Conservation (phyloP, 2,888 invertebrate genomes). For the Drosophila setosimentum region DNA sequence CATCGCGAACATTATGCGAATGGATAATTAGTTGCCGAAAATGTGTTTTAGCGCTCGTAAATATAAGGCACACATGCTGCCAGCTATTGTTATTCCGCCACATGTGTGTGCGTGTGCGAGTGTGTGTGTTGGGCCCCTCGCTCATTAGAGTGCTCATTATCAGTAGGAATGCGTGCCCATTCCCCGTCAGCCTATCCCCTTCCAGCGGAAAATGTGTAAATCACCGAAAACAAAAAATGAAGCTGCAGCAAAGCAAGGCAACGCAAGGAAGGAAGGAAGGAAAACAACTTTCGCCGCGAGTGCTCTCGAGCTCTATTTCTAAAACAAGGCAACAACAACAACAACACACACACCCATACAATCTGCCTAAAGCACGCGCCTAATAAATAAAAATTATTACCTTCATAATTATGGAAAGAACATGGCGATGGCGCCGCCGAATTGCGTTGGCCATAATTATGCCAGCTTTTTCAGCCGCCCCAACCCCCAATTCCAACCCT, state of each 20-base stretch:
- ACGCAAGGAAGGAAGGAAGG: conserved; percentile 22
- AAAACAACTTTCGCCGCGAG: conserved; percentile 55
- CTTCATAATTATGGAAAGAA: conserved; percentile 82
- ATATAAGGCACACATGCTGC: conserved; percentile 83
- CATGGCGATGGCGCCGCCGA: conserved; percentile 66
- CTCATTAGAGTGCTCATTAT: conserved; percentile 80
- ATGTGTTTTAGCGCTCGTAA: conserved; percentile 81
- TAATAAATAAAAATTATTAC: conserved; percentile 84
- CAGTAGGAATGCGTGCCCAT: conserved; percentile 56
- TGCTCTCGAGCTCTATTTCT: conserved; percentile 46
- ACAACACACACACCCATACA: conserved; percentile 19
- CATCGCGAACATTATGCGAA: conserved; percentile 77
- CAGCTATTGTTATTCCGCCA: conserved; percentile 42
- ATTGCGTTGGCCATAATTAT: conserved; percentile 78
- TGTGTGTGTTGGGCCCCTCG: conserved; percentile 43
- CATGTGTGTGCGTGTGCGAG: conserved; percentile 56
- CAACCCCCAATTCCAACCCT: conserved; percentile 1
- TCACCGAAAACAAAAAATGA: conserved; percentile 60
- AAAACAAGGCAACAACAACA: conserved; percentile 44
- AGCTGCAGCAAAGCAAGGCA: conserved; percentile 1
- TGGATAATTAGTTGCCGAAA: conserved; percentile 85
- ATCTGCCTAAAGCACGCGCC: conserved; percentile 75
- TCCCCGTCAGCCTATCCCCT: conserved; percentile 20
- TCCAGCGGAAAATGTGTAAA: conserved; percentile 61
- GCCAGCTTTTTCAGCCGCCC: conserved; percentile 68